Evolutionary conservation across 2,888 invertebrate species (phyloP), one percentile per base, ranked within the genome.

Genomic region (Cephus nigrinus): DNA sequence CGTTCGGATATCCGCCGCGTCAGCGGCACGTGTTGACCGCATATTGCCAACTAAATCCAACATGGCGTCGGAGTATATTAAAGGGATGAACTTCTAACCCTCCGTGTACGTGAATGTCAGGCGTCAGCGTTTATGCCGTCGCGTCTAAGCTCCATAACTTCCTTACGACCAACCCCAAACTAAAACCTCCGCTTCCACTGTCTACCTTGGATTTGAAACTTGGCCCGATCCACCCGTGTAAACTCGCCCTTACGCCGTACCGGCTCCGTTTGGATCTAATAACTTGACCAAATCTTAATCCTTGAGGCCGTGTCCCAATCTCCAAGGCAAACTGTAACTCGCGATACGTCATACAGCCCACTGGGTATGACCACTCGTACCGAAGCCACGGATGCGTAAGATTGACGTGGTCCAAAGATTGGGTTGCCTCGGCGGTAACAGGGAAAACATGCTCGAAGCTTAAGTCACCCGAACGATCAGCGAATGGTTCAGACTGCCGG

Each of bases 141-240:
- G 76, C 34, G 75, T 15, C 75, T 80, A 78, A 81, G 72, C 76
- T 78, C 74, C 76, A 73, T 82, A 82, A 80, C 81, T 80, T 82
- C 80, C 82, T 80, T 80, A 82, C 68, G 77, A 75, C 34, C 74
- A 36, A 40, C 73, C 33, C 55, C 2, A 55, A 5, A 55, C 55
- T 55, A 55, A 55, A 55, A 55, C 55, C 55, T 9, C 55, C 55
- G 5, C 5, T 55, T 5, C 55, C 0, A 55, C 55, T 55, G 55
- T 55, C 55, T 55, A 55, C 9, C 23, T 55, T 4, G 55, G 23
- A 55, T 55, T 55, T 23, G 23, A 55, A 55, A 55, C 55, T 55
- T 23, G 0, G 0, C 1, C 55, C 15, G 23, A 55, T 2, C 9
- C 9, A 23, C 23, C 23, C 23, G 9, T 55, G 23, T 55, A 9